Evolutionary conservation across 2,797 vertebrate genomes (phyloP), one percentile per base, ranked within the genome.

Genomic region (Thaleichthys pacificus): DNA sequence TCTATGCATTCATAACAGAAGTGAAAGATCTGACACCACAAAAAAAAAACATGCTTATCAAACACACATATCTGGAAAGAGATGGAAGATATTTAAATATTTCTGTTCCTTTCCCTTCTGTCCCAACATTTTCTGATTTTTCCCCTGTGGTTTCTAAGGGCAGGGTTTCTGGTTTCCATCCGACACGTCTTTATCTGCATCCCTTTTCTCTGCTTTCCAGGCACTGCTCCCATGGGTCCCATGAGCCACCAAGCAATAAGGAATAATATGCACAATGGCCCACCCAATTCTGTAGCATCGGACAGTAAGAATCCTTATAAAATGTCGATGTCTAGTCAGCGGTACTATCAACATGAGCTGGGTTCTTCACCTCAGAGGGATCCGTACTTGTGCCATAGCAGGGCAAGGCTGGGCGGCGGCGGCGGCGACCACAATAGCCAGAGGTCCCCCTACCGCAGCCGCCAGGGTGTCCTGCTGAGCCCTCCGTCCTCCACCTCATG

Each of bases 261-360:
- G 89, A 94, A 91, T 86, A 94, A 94, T 84, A 84, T 91, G 1
- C 94, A 93, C 75, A 93, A 94, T 91, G 93, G 93, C 88, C 90
- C 92, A 86, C 88, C 90, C 85, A 94, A 92, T 91, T 93, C 93
- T 80, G 86, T 92, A 85, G 81, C 93, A 84, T 89, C 91, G 66
- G 93, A 95, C 89, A 93, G 91, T 89, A 95, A 93, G 88, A 93
- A 92, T 88, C 91, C 93, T 83, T 94, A 94, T 90, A 95, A 94
- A 80, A 84, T 93, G 83, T 91, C 92, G 68, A 89, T 92, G 86
- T 88, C 90, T 72, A 88, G 91, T 90, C 91, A 92, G 78, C 92
- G 91, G 88, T 88, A 93, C n/a, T 94, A 93, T 28, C 91, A 92
- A 83, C 93, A 94, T 87, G 93, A 95, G 73, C 88, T 94, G 87